phyloP scores from a whole-genome alignment of 2,888 invertebrate genomes.

The Bimastos eiseni region DNA sequence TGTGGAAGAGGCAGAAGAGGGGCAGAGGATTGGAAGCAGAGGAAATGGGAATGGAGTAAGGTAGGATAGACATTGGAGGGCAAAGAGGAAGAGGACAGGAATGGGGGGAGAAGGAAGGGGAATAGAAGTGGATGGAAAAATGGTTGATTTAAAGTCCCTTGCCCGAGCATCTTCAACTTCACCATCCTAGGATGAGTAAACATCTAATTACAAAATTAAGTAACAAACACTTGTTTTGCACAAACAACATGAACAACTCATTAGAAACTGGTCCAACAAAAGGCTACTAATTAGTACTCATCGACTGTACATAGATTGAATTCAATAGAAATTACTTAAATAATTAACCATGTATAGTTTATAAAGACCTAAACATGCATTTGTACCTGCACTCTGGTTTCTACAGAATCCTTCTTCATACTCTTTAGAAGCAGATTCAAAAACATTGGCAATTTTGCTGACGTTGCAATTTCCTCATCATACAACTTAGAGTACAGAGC shows the following conservation, averaged over 20 bases:
- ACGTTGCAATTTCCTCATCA: constrained; percentile 72
- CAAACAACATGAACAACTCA: background rate
- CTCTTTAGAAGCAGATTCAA: constrained; percentile 85
- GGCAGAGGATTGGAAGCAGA: too few relatives aligned
- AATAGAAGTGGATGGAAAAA: too few relatives aligned
- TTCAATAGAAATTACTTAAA: background rate
- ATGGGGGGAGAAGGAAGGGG: too few relatives aligned
- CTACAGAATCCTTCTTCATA: constrained; percentile 76
- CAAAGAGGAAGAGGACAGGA: too few relatives aligned
- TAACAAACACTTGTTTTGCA: background rate
- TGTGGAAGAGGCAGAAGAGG: too few relatives aligned
- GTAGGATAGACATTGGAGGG: too few relatives aligned
- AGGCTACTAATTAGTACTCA: background rate
- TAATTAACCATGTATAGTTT: background rate
- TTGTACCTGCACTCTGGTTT: constrained; percentile 68
- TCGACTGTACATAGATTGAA: too few relatives aligned
- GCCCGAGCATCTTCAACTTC: too few relatives aligned
- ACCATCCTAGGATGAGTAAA: too few relatives aligned
- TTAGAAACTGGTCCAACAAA: background rate
- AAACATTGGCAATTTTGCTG: constrained; percentile 71
- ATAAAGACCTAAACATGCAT: background rate
- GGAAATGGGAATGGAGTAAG: too few relatives aligned
- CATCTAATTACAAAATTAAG: too few relatives aligned
- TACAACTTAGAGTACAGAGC: constrained; percentile 85
- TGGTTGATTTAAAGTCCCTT: too few relatives aligned